phyloP scores from a whole-genome alignment of 2,113 vertebrate species.

The Delphinus delphis region DNA sequence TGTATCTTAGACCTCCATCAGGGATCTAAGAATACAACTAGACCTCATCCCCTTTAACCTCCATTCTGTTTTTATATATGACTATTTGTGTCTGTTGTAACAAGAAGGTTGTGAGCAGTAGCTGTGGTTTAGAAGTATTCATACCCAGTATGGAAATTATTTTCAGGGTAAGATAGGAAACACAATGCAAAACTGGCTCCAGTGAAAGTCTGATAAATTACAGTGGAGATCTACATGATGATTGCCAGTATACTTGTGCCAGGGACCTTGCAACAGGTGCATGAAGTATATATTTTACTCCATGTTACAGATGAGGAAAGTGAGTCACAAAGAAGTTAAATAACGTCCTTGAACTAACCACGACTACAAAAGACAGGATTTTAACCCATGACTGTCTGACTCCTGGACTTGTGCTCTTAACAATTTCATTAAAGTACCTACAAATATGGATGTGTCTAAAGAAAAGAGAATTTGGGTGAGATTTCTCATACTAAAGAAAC shows the following conservation, averaged over 20 bases:
- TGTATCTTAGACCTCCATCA: neutral
- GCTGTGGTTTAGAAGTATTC: neutral
- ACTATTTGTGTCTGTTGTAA: neutral
- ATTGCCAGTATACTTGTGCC: neutral
- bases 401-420: neutral
- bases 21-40: neutral
- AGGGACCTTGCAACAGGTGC: neutral
- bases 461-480: neutral
- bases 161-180: neutral
- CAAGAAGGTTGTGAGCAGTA: neutral
- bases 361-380: neutral
- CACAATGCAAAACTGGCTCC: neutral
- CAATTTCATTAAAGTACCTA: neutral
- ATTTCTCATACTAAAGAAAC: neutral
- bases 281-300: neutral
- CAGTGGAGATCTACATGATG: neutral
- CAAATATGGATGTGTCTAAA: neutral
- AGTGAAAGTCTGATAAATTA: neutral
- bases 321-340: neutral
- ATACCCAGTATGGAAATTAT: neutral
- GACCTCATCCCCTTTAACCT: neutral
- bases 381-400: neutral
- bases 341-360: neutral
- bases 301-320: neutral
- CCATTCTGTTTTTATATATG: neutral